Percentiles rank a stretch among this genome's conserved stretches.
Evolutionary conservation across 2,797 vertebrate genomes (phyloP).

Genomic region (Odontamblyopus rebecca): DNA sequence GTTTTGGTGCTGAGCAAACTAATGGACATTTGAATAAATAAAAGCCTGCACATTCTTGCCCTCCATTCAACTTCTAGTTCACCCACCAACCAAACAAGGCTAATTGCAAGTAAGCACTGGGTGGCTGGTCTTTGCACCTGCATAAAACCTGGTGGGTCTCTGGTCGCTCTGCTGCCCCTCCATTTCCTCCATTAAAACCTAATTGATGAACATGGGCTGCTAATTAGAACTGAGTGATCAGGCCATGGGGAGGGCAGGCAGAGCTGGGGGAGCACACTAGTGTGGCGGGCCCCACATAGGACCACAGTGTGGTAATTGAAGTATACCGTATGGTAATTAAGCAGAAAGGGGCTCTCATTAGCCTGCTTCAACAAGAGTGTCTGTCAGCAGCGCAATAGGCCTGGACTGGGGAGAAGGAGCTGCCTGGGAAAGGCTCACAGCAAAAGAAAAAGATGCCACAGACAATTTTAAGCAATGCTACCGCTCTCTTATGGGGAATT

Average conservation of each 20-base stretch:
- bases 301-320: constrained; percentile 74
- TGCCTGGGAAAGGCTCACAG: constrained; percentile 20
- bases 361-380: constrained; percentile 62
- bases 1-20: not conserved
- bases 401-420: constrained; percentile 27
- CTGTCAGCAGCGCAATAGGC: constrained; percentile 46
- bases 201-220: constrained; percentile 77
- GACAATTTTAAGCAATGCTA: constrained; percentile 51
- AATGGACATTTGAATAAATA: constrained; percentile 3
- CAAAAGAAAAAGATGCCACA: constrained; percentile 33
- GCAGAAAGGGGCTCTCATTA: constrained; percentile 73
- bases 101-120: constrained; percentile 62
- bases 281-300: constrained; percentile 61
- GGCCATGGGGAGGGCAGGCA: constrained; percentile 51
- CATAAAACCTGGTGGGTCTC: constrained; percentile 58
- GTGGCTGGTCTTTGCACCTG: constrained; percentile 63
- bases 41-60: constrained; percentile 6
- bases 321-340: constrained; percentile 75
- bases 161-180: constrained; percentile 53
- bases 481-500: constrained; percentile 66
- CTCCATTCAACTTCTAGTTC: constrained; percentile 29
- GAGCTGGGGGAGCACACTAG: constrained; percentile 53
- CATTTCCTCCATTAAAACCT: constrained; percentile 72
- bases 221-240: constrained; percentile 73
- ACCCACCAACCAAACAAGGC: constrained; percentile 48